A percentile compares a stretch with the other conserved stretches of the same genome.
Evolutionary conservation across 2,888 invertebrate genomes (phyloP).

Genomic region (Caenorhabditis sulstoni): DNA sequence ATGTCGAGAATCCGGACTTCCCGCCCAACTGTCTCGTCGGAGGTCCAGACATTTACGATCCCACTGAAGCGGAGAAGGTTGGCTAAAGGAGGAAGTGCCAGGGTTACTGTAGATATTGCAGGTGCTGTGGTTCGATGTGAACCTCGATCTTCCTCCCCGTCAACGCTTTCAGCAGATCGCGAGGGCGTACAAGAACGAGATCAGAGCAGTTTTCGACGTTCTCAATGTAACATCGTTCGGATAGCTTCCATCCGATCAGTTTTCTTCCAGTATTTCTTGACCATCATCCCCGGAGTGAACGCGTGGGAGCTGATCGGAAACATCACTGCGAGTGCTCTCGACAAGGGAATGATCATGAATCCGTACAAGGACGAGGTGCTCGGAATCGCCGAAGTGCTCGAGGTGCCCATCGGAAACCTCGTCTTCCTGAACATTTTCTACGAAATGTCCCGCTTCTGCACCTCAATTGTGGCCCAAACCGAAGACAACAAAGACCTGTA

Average conservation of each 20-base stretch:
- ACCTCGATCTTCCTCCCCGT: slow-evolving; percentile 71
- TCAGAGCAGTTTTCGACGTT: slow-evolving; percentile 70
- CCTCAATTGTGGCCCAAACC: slow-evolving; percentile 72
- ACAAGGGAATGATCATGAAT: slow-evolving; percentile 69
- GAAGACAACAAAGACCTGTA: slow-evolving; percentile 63
- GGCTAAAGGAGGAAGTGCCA: neutral
- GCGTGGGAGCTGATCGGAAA: slow-evolving; percentile 69
- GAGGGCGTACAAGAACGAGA: slow-evolving; percentile 66
- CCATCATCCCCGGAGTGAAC: slow-evolving; percentile 65
- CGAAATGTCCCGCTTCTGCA: slow-evolving; percentile 75
- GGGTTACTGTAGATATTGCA: slow-evolving; percentile 12
- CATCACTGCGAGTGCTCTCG: slow-evolving; percentile 61
- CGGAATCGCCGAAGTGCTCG: slow-evolving; percentile 73
- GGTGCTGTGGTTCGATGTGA: slow-evolving; percentile 72
- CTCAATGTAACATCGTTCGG: slow-evolving; percentile 57
- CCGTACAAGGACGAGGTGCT: slow-evolving; percentile 71
- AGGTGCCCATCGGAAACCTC: slow-evolving; percentile 69
- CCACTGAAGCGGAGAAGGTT: slow-evolving; percentile 46
- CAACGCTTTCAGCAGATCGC: slow-evolving; percentile 69
- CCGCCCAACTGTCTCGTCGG: slow-evolving; percentile 54
- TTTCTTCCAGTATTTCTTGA: slow-evolving; percentile 62
- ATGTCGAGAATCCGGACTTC: slow-evolving; percentile 59
- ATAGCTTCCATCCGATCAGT: neutral
- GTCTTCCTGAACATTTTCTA: slow-evolving; percentile 75
- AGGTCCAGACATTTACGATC: slow-evolving; percentile 56